phyloP scores from a whole-genome alignment of 2,888 invertebrate genomes.

The Mesodorylaimus sp. region DNA sequence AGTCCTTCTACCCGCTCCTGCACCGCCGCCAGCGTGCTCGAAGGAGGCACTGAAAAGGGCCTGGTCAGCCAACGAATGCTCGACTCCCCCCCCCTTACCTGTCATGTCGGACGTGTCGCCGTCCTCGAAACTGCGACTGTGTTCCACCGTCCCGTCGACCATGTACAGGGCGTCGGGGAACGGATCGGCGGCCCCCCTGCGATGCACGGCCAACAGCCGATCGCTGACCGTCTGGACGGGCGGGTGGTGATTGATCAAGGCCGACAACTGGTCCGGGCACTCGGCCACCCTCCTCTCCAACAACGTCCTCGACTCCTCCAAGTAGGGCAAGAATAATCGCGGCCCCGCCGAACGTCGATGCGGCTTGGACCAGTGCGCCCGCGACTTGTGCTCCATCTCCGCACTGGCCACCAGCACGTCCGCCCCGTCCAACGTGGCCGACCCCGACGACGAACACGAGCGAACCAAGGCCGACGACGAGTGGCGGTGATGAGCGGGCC shows the following conservation, averaged over 20 bases:
- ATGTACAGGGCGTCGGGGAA: slow-evolving; percentile 74
- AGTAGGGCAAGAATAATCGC: slow-evolving; percentile 76
- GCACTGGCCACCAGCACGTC: not conserved
- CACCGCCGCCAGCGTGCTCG: slow-evolving; percentile 56
- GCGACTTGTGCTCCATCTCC: slow-evolving; percentile 11
- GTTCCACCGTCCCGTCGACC: slow-evolving; percentile 42
- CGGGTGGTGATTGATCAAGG: not conserved
- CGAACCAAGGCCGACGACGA: not conserved
- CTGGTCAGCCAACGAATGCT: too few species aligned
- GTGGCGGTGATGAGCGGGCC: not conserved
- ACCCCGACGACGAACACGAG: too few species aligned
- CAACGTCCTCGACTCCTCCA: slow-evolving; percentile 53
- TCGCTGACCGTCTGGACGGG: too few species aligned
- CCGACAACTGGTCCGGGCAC: not conserved
- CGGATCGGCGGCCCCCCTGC: too few species aligned
- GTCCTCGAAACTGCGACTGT: not conserved
- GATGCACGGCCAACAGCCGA: too few species aligned
- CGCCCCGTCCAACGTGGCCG: not conserved
- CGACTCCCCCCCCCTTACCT: too few species aligned
- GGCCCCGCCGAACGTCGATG: slow-evolving; percentile 40
- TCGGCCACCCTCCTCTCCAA: slow-evolving; percentile 6
- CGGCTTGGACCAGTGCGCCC: slow-evolving; percentile 17
- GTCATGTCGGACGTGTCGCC: not conserved
- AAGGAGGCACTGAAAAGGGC: slow-evolving; percentile 52
- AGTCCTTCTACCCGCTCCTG: slow-evolving; percentile 65